These are phyloP conservation scores for Ennomos quercinarius DNA, from an alignment of 2,888 invertebrate genomes.

Conservation along the genomic window DNA sequence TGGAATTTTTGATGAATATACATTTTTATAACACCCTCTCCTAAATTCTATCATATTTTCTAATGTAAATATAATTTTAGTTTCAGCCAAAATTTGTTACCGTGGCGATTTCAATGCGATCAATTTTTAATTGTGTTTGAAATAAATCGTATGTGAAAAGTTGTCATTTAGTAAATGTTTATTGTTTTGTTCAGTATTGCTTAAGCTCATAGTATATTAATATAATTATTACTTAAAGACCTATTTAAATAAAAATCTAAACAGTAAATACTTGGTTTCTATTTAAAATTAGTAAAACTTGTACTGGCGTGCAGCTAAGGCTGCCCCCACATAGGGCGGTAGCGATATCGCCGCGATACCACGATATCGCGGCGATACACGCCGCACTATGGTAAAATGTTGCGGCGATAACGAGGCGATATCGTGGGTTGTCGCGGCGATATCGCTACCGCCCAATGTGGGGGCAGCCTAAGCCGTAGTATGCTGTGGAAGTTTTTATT, in stretches of 20 bases:
- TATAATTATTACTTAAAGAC: constrained; percentile 70
- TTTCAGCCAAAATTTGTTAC: constrained; percentile 72
- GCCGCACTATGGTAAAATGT: too few species aligned
- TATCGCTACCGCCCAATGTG: too few species aligned
- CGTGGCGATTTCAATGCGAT: constrained; percentile 49
- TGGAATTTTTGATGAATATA: constrained; percentile 68
- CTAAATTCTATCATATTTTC: constrained; percentile 49
- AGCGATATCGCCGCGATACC: too few species aligned
- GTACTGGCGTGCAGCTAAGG: neutral
- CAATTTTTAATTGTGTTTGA: constrained; percentile 53
- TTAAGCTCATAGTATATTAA: constrained; percentile 79
- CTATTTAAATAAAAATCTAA: constrained; percentile 70
- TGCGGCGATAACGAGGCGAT: too few species aligned
- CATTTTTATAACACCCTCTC: constrained; percentile 41
- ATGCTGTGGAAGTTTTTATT: too few species aligned
- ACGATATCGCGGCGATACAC: too few species aligned
- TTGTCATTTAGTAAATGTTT: constrained; percentile 79
- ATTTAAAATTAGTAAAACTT: neutral
- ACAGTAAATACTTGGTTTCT: constrained; percentile 10
- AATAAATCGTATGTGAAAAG: constrained; percentile 60
- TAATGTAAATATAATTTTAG: constrained; percentile 79
- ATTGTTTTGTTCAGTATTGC: constrained; percentile 83
- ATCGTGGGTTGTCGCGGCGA: too few species aligned
- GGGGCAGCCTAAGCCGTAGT: too few species aligned
- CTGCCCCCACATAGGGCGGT: too few species aligned